Percentiles rank a stretch among this genome's conserved stretches.
phyloP scores from a whole-genome alignment of 2,797 vertebrate species.

The Phyllotis vaccarum region DNA sequence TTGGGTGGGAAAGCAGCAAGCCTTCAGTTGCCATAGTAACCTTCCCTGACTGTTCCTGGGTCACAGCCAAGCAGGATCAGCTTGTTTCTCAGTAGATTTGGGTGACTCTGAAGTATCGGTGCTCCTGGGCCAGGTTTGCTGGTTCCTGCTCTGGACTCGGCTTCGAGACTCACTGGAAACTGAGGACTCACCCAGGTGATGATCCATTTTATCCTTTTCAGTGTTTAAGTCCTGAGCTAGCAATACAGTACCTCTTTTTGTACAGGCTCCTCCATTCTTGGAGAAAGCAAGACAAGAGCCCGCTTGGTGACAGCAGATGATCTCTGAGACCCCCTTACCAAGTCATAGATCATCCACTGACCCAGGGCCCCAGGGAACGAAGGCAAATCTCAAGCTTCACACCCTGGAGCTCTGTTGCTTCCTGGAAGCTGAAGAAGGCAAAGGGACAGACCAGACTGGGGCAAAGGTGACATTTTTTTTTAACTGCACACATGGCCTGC shows the following conservation, averaged over 20 bases:
- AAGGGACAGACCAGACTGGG: neutral
- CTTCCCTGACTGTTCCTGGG: neutral
- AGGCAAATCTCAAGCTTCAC: neutral
- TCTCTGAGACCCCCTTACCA: neutral
- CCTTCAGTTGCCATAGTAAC: neutral
- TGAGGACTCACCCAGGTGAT: neutral
- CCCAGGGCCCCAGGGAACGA: neutral
- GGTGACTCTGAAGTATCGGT: neutral
- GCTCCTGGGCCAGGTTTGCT: neutral
- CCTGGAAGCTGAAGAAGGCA: neutral
- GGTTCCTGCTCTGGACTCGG: neutral
- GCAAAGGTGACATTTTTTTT: neutral
- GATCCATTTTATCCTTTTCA: neutral
- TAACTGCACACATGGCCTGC: neutral
- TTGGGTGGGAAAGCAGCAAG: neutral
- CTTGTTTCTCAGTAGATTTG: neutral
- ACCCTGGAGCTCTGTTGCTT: neutral
- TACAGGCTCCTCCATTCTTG: neutral
- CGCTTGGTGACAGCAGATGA: neutral
- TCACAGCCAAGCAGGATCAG: neutral
- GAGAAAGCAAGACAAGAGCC: neutral
- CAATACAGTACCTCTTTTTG: neutral
- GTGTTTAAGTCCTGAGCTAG: neutral
- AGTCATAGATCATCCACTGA: neutral
- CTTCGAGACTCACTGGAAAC: neutral